Evolutionary conservation across 2,797 vertebrate genomes (phyloP), one percentile per base, ranked within the genome.

Genomic region (Rallus crepitans): DNA sequence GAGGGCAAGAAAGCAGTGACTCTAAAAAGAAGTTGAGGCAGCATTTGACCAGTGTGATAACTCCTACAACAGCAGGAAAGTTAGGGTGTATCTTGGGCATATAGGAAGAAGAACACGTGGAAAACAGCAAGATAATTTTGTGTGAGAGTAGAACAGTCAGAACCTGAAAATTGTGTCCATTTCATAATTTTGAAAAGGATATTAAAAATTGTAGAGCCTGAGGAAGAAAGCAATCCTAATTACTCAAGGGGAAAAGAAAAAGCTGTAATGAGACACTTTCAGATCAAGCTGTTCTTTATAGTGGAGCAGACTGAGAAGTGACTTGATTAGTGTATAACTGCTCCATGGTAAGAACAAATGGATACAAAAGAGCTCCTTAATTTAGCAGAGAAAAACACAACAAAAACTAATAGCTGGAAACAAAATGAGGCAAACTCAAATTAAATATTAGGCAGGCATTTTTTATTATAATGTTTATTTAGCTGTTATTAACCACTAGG

Each of bases 261-360:
- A 82, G 14, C 21, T 68, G 21, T 59, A 33, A 90, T 61, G 21
- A 61, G 40, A 65, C 24, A 56, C 10, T 69, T 65, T 35, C 9
- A 65, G 72, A 86, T 80, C 87, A 90, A 81, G 35, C 78, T 73
- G 39, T 48, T 87, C 76, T 93, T 94, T 81, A 17, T 61, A 55
- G 1, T 53, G 68, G 9, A 75, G 33, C 37, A 95, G 69, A 76
- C 31, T 53, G 65, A 93, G 63, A 76, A 92, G 79, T 75, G 12
- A 47, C 56, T 81, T 83, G 42, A 78, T 85, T 68, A 83, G 40
- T 69, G 47, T 59, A 69, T 56, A 76, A 94, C 87, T 59, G n/a
- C 70, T 90, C 39, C 17, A 31, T 50, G 17, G 42, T 47, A 86
- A 91, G 63, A 95, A 79, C 31, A 81, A 83, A 65, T 5, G 21